Percentiles rank a stretch among this genome's conserved stretches.
Conservation (phyloP, 2,888 invertebrate species). For the Polyploca ridens region DNA sequence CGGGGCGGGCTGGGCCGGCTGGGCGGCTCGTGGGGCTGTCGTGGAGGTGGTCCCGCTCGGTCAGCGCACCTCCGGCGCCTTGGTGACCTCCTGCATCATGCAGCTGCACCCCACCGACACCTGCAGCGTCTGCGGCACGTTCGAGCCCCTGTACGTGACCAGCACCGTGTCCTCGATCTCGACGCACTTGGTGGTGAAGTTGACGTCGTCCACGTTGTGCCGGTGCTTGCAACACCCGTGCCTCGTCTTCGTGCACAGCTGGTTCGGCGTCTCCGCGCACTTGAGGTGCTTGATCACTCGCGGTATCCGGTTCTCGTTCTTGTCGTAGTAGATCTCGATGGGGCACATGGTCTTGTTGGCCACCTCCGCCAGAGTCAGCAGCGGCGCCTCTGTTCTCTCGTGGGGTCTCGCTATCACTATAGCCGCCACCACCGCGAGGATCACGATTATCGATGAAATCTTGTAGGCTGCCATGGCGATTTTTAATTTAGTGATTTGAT, state of each 20-base stretch:
- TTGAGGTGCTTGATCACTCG: constrained; percentile 68
- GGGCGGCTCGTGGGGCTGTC: not conserved
- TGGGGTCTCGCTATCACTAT: constrained; percentile 36
- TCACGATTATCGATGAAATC: constrained; percentile 27
- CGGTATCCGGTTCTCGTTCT: constrained; percentile 62
- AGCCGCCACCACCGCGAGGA: constrained; percentile 31
- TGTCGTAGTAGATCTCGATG: constrained; percentile 59
- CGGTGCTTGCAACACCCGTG: constrained; percentile 70
- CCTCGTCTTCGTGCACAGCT: constrained; percentile 57
- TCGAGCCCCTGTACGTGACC: constrained; percentile 54
- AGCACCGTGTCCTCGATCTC: constrained; percentile 72
- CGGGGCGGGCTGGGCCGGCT: too few species aligned
- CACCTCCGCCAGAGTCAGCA: constrained; percentile 46
- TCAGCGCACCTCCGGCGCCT: constrained; percentile 34
- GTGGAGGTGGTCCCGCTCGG: constrained; percentile 16
- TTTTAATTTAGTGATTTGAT: not conserved
- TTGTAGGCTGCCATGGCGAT: constrained; percentile 21
- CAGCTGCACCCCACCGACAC: constrained; percentile 77
- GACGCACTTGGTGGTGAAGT: constrained; percentile 66
- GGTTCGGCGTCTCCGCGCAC: constrained; percentile 61
- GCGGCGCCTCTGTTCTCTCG: constrained; percentile 42
- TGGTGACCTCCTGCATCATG: constrained; percentile 55
- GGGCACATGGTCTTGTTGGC: constrained; percentile 72
- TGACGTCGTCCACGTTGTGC: constrained; percentile 36
- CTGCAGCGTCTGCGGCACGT: constrained; percentile 36